Base-by-base conservation (phyloP, 2,888 invertebrate species). In the Antheraea assamensis region DNA sequence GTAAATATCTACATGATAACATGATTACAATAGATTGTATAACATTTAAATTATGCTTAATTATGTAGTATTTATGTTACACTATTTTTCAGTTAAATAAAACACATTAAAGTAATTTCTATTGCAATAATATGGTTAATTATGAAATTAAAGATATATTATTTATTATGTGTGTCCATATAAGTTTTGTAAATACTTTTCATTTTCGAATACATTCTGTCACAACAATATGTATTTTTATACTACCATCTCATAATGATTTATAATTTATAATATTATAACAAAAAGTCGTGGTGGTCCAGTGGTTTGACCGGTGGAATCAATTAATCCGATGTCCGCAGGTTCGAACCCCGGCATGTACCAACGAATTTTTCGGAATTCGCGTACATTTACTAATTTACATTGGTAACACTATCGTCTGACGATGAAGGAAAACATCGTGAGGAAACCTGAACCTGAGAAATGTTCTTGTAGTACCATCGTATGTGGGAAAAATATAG, bases 1-100 rank as follows among this genome's bases (percentile, higher is more conserved):
- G 97, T 97, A 95, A 93, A 76, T 77, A 64, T 68, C 71, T 90
- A 84, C 4, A 68, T 15, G 10, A 47, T 31, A 31, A 47, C 10
- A 71, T 0, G n/a, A n/a, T 55, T 15, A 55, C 3, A 8, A 15
- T 4, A 13, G 10, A 19, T 71, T 15, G 3, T 49, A 17, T 17
- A 52, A 55, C 7, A 30, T 52, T 3, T 49, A 30, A 52, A 52
- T 19, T 52, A 52, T 21, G 21, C 19, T 17, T 17, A 2, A 49
- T 49, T 17, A 3, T 17, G 17, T 17, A 49, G 17, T 49, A 49
- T 17, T 49, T 52, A n/a, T 35, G 15, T 42, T 42, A 8, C 13
- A 47, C 42, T 19, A 27, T 27, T 24, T 70, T 70, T 47, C n/a
- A 30, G 7, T n/a, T 72, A 42, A 13, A 35, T n/a, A 19, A 72